Conservation (phyloP, 2,888 invertebrate genomes). For the Noctua pronuba region DNA sequence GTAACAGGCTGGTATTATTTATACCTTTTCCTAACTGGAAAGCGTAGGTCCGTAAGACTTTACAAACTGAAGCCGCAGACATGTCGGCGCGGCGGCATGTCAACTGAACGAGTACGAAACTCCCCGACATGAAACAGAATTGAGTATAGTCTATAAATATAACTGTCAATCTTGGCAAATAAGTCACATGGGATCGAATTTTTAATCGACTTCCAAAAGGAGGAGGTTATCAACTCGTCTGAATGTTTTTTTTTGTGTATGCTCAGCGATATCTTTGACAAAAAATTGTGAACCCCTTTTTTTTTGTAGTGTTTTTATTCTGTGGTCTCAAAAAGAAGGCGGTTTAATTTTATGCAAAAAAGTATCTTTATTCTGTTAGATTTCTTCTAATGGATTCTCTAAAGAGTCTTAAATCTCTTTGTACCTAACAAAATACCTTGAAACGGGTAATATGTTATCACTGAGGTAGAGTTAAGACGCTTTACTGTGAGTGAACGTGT, state of each 20-base stretch:
- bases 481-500: constrained; percentile 68
- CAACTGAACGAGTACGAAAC: background rate
- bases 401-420: background rate
- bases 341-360: background rate
- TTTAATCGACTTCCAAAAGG: background rate
- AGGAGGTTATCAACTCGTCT: background rate
- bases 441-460: constrained; percentile 39
- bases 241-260: background rate
- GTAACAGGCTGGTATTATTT: no score
- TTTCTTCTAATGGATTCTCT: background rate
- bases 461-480: constrained; percentile 64
- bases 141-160: background rate
- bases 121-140: no score
- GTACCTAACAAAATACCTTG: background rate
- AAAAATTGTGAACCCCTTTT: no score
- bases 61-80: background rate
- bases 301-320: no score
- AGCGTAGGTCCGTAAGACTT: no score
- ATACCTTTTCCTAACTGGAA: no score
- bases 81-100: background rate
- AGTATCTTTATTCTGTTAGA: background rate
- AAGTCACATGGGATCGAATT: background rate
- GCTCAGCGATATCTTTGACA: no score
- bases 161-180: background rate
- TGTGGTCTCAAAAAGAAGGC: background rate